Base-by-base conservation (phyloP, 30 jellyfish, hydroid and myxozoan species). In the Chrysaora quinquecirrha region DNA sequence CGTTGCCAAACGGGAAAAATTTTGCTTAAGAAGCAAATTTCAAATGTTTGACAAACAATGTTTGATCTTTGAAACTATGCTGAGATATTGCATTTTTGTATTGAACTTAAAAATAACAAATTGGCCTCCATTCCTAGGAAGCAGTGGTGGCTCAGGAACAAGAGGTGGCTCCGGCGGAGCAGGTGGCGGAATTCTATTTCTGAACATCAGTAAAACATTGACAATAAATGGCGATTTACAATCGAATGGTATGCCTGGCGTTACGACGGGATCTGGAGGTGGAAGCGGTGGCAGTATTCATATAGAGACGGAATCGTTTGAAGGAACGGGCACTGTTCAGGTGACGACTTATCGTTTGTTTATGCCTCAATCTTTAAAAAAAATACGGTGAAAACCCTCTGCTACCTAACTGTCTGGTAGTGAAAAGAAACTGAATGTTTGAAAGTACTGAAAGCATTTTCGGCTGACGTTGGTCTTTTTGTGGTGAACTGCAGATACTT, bases 241-340 rank as follows among this genome's bases (percentile, higher is more conserved):
- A 22, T 80, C 90, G 35, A 80, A 80, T 67, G 90, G 90, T 0
- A 80, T 80, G 76, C 47, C 83, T 34, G 77, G 83, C 22, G 3
- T 73, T 28, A 19, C 75, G 21, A 34, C 33, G 0, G 90, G 90
- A 9, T 80, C 90, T 18, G 90, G 90, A 1, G 90, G 90, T 1
- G 90, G 90, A 18, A 78, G 81, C 64, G 89, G 82, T 10, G 89
- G 89, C 19, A 78, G 89, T 46, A 64, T 78, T 7, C 77, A 46
- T 1, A 64, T 78, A 33, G 89, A 78, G 34, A 64, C 89, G 23
- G 12, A 34, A 16, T n/a, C 48, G 0, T 46, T 78, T n/a, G 73
- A 70, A 46, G 89, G 89, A 27, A 78, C 89, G 25, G 89, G 89
- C 22, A 78, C 89, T 19, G 19, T 78, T 1, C 89, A 78, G 74